Evolutionary conservation across 2,113 vertebrate genomes (phyloP), one percentile per base, ranked within the genome.

Genomic region (Catharus fuscescens): DNA sequence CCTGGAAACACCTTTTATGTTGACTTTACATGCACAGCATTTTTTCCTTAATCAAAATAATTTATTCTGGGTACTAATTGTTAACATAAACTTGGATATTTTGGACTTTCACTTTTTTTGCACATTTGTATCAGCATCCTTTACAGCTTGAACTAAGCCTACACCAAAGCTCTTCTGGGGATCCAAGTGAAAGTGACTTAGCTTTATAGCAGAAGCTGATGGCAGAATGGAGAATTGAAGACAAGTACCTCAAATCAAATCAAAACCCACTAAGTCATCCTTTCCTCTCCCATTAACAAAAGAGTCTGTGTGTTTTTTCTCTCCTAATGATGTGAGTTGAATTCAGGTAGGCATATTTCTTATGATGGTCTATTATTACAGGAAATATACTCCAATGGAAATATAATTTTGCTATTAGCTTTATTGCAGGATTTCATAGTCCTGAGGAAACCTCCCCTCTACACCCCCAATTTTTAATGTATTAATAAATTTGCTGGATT

Each of bases 231-330:
- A 52, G 18, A 72, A 44, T 4, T 45, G 17, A 80, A 62, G 11
- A 45, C 4, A 36, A 78, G 21, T 71, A 32, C 2, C 14, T 14
- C 18, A 59, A 65, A 69, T 44, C 14, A 23, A 59, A 78, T 44
- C 14, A 23, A 59, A 78, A 70, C 4, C 10, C 9, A 38, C 10
- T 21, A 70, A 8, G 4, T 57, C 23, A 62, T 53, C 13, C 19
- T 89, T 78, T 29, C 4, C 4, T 60, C 44, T 54, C 15, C 7
- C 10, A 32, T 64, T 52, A 54, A 19, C 5, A 65, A 74, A 81
- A 8, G 2, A 31, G 6, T 18, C 6, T 38, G 6, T 24, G 10
- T 5, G 5, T 0, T 0, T 28, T 56, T 56, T 10, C 28, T 80
- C 10, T 29, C 32, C 6, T 36, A 53, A 16, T 32, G 19, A 7